These are phyloP conservation scores for Periparus ater DNA, from an alignment of 2,797 vertebrate genomes.

Conservation along the genomic window DNA sequence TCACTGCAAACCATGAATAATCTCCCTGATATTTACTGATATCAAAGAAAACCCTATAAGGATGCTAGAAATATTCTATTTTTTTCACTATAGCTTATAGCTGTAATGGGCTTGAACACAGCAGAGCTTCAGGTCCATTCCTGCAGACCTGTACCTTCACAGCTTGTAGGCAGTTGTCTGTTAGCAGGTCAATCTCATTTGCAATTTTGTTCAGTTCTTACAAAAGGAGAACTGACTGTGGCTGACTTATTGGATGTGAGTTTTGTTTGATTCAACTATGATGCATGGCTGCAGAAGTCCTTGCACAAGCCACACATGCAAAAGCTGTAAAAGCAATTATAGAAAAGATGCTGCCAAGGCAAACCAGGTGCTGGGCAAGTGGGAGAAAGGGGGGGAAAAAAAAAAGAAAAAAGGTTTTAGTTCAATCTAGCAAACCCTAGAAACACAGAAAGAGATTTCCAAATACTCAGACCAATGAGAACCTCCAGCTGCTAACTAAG, in stretches of 20 bases:
- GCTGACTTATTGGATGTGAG: neutral
- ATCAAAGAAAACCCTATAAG: neutral
- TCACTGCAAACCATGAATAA: neutral
- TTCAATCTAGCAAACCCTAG: neutral
- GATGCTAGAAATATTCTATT: neutral
- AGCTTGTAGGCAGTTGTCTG: neutral
- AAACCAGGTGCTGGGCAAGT: accelerated
- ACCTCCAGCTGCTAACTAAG: neutral
- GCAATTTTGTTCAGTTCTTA: neutral
- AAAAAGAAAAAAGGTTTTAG: neutral
- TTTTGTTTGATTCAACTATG: neutral
- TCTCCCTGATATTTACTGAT: neutral
- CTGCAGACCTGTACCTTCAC: neutral
- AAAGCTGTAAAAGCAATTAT: neutral
- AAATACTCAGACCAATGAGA: neutral
- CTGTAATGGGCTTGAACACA: neutral
- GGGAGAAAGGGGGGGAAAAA: accelerated
- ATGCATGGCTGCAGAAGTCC: neutral
- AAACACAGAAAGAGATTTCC: neutral
- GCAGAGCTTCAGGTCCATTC: neutral
- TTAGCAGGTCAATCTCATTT: neutral
- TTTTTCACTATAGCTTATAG: neutral
- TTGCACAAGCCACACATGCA: neutral
- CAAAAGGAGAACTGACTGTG: neutral
- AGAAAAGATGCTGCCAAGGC: neutral